Conservation (phyloP, 2,888 invertebrate species). For the Neoitamus cyanurus region DNA sequence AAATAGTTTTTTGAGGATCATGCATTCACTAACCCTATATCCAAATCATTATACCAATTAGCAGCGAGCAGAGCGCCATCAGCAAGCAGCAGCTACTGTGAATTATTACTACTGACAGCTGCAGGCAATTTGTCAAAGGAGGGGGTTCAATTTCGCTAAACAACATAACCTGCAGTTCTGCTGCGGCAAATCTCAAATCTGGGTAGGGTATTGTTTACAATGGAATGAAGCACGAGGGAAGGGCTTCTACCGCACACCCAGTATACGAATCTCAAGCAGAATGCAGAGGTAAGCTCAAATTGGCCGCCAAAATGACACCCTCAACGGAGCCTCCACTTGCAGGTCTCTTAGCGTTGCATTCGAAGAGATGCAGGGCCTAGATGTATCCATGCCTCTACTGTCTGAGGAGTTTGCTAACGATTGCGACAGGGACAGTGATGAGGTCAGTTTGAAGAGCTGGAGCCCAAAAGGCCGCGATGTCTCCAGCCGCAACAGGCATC, state of each 20-base stretch:
- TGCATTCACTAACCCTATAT: not conserved
- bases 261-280: not conserved
- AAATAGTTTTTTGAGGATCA: not conserved
- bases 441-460: not conserved
- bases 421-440: not conserved
- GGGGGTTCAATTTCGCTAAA: not conserved
- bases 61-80: not conserved
- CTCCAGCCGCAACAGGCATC: conserved; percentile 56
- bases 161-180: not conserved
- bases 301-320: not conserved
- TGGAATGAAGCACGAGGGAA: not conserved
- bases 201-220: not conserved
- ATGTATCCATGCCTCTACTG: not conserved
- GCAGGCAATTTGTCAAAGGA: not conserved
- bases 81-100: not conserved
- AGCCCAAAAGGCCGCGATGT: not conserved
- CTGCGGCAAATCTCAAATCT: not conserved
- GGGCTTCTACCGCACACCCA: not conserved
- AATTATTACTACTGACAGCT: too few species aligned
- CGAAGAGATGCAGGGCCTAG: not conserved
- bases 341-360: not conserved
- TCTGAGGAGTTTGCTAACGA: conserved; percentile 4
- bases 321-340: not conserved
- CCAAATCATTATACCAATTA: not conserved
- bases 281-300: not conserved